phyloP scores from a whole-genome alignment of 2,113 vertebrate genomes.

The Onychostoma macrolepis region DNA sequence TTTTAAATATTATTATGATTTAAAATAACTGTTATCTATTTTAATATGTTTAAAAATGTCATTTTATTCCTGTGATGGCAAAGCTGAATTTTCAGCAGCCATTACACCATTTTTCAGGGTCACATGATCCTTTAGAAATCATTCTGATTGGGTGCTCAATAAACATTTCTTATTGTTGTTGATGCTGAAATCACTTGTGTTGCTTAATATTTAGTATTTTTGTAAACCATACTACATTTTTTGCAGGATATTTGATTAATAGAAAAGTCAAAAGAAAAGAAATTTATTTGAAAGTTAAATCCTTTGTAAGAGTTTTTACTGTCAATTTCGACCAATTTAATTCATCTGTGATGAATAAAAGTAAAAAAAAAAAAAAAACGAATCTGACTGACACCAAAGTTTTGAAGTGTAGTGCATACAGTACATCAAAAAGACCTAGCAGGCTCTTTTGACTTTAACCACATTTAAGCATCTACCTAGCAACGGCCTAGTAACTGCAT shows the following conservation, averaged over 20 bases:
- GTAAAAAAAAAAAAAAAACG: neutral
- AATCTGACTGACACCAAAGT: neutral
- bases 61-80: neutral
- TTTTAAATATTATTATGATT: neutral
- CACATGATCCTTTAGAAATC: neutral
- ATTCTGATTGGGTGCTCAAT: neutral
- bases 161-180: no score
- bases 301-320: neutral
- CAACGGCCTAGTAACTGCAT: neutral
- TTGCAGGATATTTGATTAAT: neutral
- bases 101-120: neutral
- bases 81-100: neutral
- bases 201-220: neutral
- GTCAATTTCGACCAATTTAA: neutral
- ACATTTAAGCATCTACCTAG: neutral
- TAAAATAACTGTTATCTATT: no score
- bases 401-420: neutral
- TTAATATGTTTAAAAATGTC: neutral
- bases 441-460: neutral
- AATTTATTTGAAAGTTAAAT: no score
- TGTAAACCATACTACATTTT: neutral
- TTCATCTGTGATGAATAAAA: neutral
- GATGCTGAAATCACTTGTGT: neutral
- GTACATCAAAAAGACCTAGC: neutral
- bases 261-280: neutral